Conservation (phyloP, 2,888 invertebrate species). For the Protonemura montana region DNA sequence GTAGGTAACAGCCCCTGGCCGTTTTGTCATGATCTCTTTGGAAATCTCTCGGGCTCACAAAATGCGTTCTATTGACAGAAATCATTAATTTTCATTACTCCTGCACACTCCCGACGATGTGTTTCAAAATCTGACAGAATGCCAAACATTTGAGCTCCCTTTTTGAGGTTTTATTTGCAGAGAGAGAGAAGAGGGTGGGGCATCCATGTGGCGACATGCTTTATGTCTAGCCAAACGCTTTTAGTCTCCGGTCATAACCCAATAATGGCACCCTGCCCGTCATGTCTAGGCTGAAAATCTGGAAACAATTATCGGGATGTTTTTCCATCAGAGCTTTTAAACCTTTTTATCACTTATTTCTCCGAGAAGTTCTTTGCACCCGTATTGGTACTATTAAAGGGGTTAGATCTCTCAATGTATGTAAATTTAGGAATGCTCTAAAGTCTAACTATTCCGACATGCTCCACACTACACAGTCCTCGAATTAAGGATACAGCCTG, state of each 20-base stretch:
- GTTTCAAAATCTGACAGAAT: background rate
- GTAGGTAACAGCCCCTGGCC: background rate
- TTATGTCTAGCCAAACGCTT: slow-evolving; percentile 12
- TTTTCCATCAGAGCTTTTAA: background rate
- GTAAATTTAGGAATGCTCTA: too few species aligned
- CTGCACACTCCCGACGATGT: background rate
- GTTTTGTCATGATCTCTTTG: background rate
- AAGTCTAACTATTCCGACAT: too few species aligned
- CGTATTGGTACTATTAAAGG: too few species aligned
- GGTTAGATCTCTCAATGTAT: too few species aligned
- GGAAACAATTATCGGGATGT: background rate
- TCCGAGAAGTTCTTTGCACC: background rate
- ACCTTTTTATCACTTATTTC: background rate
- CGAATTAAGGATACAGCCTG: too few species aligned
- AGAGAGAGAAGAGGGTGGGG: background rate
- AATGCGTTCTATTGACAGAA: background rate
- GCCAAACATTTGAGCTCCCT: background rate
- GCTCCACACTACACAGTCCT: too few species aligned
- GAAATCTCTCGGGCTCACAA: background rate
- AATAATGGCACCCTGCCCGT: background rate
- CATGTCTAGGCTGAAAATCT: background rate
- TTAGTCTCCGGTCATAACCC: background rate
- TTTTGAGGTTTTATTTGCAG: background rate
- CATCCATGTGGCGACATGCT: background rate
- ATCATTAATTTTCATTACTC: background rate